Evolutionary conservation across 2,888 invertebrate genomes (phyloP), one percentile per base, ranked within the genome.

Genomic region (Scaptodrosophila latifasciaeformis): DNA sequence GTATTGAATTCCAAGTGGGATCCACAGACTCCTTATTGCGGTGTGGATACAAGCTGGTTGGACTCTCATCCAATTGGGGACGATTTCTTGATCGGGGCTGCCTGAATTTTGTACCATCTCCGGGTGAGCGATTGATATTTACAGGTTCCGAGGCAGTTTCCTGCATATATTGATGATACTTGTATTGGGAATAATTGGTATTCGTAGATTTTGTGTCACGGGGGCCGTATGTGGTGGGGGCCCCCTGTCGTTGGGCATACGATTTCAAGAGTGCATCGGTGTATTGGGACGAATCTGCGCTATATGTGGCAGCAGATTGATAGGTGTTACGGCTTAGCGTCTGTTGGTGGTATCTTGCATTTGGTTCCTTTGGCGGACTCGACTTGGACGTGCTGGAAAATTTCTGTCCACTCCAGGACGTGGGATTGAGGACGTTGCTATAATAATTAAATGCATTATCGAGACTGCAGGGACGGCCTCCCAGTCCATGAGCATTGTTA

Each of bases 401-500:
- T 29, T 67, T 59, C 12, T 30, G 40, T 7, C 31, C 9, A 24
- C 15, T 52, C 71, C 71, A 76, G 5, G 31, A 1, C 12, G 42
- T 21, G 12, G n/a, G 12, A 24, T 17, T 17, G 10, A 9, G 37
- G 2, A 53, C 54, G 39, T 59, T 69, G 17, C 59, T 74, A 44
- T 62, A 77, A 37, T 64, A 77, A 39, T 63, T 72, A 44, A 76
- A 58, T 58, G 70, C 70, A 62, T 64, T 77, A 49, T 74, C 78
- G 43, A 46, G 62, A 53, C 50, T 59, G 40, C 50, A 54, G 29
- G 55, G 70, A 18, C 70, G 65, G 34, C 54, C 12, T 18, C 17
- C 52, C 40, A 19, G 17, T 47, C 15, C 50, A 12, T 62, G 56
- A 31, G 39, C 47, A 30, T 19, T 39, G 54, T n/a, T 30, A 19